phyloP scores from a whole-genome alignment of 1,140 invertebrate genomes.

The Pseudoatta argentina region DNA sequence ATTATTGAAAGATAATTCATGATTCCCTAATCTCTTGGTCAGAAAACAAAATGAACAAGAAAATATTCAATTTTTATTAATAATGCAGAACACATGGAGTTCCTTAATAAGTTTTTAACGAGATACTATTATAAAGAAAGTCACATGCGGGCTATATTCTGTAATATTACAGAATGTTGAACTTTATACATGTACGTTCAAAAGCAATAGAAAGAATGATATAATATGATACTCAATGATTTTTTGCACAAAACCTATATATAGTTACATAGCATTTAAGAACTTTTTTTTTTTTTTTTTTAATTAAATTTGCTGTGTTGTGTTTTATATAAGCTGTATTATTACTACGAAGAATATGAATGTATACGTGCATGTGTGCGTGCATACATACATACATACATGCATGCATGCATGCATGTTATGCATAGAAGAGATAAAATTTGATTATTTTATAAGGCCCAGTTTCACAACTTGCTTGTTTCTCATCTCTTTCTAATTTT shows the following conservation, averaged over 20 bases:
- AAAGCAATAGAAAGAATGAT: not conserved
- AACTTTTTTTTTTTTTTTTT: not conserved
- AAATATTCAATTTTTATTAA: not conserved
- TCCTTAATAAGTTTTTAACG: not conserved
- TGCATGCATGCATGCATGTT: constrained; percentile 10
- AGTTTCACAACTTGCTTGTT: too few relatives aligned
- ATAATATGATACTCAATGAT: not conserved
- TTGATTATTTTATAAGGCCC: constrained; percentile 29
- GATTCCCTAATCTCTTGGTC: not conserved
- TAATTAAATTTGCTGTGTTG: not conserved
- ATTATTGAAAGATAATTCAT: constrained; percentile 42
- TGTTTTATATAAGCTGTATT: constrained; percentile 6
- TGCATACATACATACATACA: not conserved
- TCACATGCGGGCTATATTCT: not conserved
- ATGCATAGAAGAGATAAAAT: constrained; percentile 33
- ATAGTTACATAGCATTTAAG: constrained; percentile 1
- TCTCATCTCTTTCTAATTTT: too few relatives aligned
- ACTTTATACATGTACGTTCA: not conserved
- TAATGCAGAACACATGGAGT: not conserved
- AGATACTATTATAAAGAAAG: not conserved
- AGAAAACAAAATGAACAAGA: constrained; percentile 9
- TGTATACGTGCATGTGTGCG: not conserved
- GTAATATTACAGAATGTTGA: not conserved
- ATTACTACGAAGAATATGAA: constrained; percentile 10
- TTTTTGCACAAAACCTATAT: constrained; percentile 12